These are phyloP conservation scores for Ciona savignyi DNA, from an alignment of 23 tunicate genomes.

Conservation along the genomic window DNA sequence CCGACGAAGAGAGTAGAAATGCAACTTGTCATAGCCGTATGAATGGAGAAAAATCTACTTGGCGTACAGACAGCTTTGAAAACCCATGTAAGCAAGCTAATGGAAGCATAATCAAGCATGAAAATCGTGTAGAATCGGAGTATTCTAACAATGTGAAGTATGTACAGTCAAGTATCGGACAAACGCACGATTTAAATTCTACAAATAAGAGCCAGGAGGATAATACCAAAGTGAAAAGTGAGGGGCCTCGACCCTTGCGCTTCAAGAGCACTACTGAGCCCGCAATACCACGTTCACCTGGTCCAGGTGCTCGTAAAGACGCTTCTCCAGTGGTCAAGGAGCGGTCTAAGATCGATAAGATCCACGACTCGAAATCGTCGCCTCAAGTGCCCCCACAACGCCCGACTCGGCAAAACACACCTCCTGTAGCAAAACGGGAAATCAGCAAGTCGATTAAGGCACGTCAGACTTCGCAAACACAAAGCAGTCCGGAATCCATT, in stretches of 20 bases:
- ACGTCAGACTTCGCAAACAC: too few relatives aligned
- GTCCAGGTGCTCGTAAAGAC: constrained; percentile 17
- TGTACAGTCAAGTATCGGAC: too few relatives aligned
- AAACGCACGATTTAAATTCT: too few relatives aligned
- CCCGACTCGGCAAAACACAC: not conserved
- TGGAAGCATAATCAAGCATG: too few relatives aligned
- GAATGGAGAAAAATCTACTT: too few relatives aligned
- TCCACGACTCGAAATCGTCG: not conserved
- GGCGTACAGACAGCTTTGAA: too few relatives aligned
- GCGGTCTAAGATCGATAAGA: not conserved
- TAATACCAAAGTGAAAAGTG: not conserved
- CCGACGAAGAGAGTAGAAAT: not conserved
- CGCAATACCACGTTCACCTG: constrained; percentile 36
- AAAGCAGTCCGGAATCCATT: too few relatives aligned
- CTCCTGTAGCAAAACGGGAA: not conserved
- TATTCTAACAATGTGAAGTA: too few relatives aligned
- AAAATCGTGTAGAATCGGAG: too few relatives aligned
- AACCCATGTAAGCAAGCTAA: too few relatives aligned
- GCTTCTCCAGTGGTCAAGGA: constrained; percentile 4
- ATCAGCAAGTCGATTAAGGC: not conserved
- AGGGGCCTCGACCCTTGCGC: not conserved
- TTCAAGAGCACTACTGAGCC: constrained; percentile 40
- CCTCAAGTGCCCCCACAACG: constrained; percentile 1
- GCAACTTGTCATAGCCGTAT: too few relatives aligned
- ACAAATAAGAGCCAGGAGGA: not conserved